Evolutionary conservation across 2,797 vertebrate species (phyloP), one percentile per base, ranked within the genome.

Genomic region (Botia almorhae): DNA sequence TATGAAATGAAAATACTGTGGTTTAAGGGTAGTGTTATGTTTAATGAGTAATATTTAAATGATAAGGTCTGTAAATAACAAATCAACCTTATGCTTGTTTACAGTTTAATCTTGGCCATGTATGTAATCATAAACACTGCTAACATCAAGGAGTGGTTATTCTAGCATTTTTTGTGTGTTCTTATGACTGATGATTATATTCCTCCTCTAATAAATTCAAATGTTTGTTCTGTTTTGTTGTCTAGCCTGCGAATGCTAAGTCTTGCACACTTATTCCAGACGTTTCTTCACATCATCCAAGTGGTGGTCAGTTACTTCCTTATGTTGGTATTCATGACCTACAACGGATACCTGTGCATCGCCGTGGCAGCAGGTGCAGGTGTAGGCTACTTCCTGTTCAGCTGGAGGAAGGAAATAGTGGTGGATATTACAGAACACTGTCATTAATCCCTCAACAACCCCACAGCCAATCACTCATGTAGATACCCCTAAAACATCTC

Each of bases 261-360:
- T 88, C 87, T 96, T 10, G 92, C 95, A 71, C 98, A 99, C 90
- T 88, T 97, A 84, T 85, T 99, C 82, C 98, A 99, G 87, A 98
- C 98, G 0, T 81, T 96, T n/a, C 92, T 99, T 46, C 98, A 99
- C 87, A 78, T 99, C 85, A 80, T 99, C 83, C 98, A 99, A 63
- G 98, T 99, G 53, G 96, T 97, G 60, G 90, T 98, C 91, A 98
- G 97, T 90, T 99, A 99, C 90, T 95, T 98, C 86, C 94, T 99
- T 76, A 99, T 99, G 98, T 95, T 99, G 23, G 90, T 99, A 90
- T 99, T 99, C 91, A 99, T 99, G 98, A 98, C 96, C 1, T 99
- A 98, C 94, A 99, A 99, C 0, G 97, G 94, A 0, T 99, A 96
- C 93, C 95, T 99, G 19, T 99, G 97, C 91, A 97, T 99, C 0